Base-by-base conservation (phyloP, 2,113 vertebrate genomes). In the Pungitius pungitius region DNA sequence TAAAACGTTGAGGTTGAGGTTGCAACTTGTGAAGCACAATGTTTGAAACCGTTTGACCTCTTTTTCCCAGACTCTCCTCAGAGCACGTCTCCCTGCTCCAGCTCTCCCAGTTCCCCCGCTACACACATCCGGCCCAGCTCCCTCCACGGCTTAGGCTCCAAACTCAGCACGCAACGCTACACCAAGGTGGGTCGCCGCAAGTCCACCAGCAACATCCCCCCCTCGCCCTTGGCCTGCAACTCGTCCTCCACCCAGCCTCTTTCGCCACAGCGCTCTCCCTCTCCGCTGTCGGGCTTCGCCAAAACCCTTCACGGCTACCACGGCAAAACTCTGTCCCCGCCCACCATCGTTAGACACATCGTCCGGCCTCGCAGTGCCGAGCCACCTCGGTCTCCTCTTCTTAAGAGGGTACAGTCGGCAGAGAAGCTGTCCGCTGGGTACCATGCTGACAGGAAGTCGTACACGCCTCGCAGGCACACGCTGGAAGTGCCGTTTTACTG, bases 151-250 rank as follows among this genome's bases (percentile, higher is more conserved):
- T 90, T 99, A 71, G 95, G 95, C 0, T 94, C 97, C 71, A 99
- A 99, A 84, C 93, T 98, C 8, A 93, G 89, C 56, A 93, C 94
- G 0, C 96, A 95, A 0, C 96, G 96, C 62, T 96, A 94, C 87
- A 89, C 86, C 60, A 98, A 97, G 87, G 92, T 94, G 5, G 95
- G 95, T 14, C 96, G 97, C 2, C 95, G 98, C 62, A 99, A 99
- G 88, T 99, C 98, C 15, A 98, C 97, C 78, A 98, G 97, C 94
- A 99, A 95, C 90, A 99, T 99, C 78, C 98, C 98, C 0, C 97
- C 97, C 0, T 99, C 98, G 0, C 98, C 98, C 0, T 89, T 99
- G 67, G 97, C 97, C 78, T 97, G 97, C 88, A 96, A 93, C 14
- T 95, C 97, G 91, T 96, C 96, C 82, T 95, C 95, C 3, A 88